A percentile compares a stretch with the other conserved stretches of the same genome.
Conservation (phyloP, 2,888 invertebrate species). For the Biston betularia region DNA sequence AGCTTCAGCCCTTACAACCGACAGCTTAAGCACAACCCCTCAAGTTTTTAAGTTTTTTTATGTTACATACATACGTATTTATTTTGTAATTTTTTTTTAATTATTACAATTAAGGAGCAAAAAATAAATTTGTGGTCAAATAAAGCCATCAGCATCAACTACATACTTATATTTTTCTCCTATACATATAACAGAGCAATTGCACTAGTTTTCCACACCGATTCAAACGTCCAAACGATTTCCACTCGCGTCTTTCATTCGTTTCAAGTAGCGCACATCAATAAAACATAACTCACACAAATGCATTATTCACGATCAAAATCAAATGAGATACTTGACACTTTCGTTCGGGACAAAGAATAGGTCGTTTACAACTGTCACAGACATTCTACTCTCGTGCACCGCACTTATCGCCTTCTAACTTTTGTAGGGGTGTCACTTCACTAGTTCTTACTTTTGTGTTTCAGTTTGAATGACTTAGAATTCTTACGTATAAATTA, state of each 20-base stretch:
- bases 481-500: neutral
- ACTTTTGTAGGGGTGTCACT: conserved; percentile 46
- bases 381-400: conserved; percentile 50
- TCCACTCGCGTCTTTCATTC: conserved; percentile 23
- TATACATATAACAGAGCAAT: neutral
- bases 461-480: conserved; percentile 19
- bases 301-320: conserved; percentile 62
- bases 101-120: too few relatives aligned
- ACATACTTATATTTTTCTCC: neutral
- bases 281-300: conserved; percentile 55
- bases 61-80: too few relatives aligned
- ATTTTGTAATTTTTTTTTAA: too few relatives aligned
- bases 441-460: conserved; percentile 10
- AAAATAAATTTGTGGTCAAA: too few relatives aligned
- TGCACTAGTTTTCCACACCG: conserved; percentile 7
- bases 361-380: conserved; percentile 59
- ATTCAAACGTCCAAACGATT: conserved; percentile 12
- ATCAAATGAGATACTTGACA: conserved; percentile 57
- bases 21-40: too few relatives aligned
- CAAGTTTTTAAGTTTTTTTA: too few relatives aligned
- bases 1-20: too few relatives aligned
- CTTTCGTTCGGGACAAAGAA: conserved; percentile 54
- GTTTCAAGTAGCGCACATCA: conserved; percentile 48
- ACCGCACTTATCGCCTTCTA: conserved; percentile 42
- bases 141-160: too few relatives aligned